phyloP scores from a whole-genome alignment of 2,797 vertebrate species.

The Gymnocypris eckloni region DNA sequence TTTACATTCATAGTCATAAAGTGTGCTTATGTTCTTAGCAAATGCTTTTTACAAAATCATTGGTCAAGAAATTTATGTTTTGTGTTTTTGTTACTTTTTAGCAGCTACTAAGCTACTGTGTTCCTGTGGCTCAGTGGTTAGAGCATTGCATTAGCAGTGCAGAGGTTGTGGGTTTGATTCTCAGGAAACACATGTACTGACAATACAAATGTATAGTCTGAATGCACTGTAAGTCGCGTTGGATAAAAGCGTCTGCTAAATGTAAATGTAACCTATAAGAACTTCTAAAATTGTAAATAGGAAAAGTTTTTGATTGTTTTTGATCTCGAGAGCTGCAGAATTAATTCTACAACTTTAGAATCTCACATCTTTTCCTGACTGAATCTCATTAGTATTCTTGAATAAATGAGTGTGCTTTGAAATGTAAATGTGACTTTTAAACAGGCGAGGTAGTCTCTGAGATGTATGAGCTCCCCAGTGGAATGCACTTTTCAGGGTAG shows the following conservation, averaged over 20 bases:
- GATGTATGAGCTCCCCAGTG: neutral
- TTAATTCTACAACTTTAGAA: neutral
- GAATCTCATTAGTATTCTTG: constrained; percentile 9
- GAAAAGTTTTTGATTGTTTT: neutral
- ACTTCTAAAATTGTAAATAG: neutral
- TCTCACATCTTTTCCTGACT: neutral
- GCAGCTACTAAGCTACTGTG: too few relatives aligned
- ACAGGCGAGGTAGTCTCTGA: neutral
- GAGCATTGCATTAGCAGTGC: too few relatives aligned
- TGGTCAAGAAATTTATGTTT: neutral
- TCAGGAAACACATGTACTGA: too few relatives aligned
- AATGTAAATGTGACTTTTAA: constrained; percentile 16
- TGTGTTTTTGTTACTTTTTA: neutral
- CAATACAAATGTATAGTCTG: too few relatives aligned
- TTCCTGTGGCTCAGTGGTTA: too few relatives aligned
- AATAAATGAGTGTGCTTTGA: constrained; percentile 1
- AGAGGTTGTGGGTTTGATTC: too few relatives aligned
- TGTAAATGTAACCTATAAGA: too few relatives aligned
- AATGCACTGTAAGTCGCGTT: too few relatives aligned
- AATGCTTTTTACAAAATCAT: neutral
- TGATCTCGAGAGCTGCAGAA: neutral
- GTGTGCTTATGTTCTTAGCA: neutral
- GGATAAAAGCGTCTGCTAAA: too few relatives aligned
- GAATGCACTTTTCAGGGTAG: neutral
- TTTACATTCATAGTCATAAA: neutral